Evolutionary conservation across 2,888 invertebrate genomes (phyloP), one percentile per base, ranked within the genome.

Genomic region (Cistogaster globosa): DNA sequence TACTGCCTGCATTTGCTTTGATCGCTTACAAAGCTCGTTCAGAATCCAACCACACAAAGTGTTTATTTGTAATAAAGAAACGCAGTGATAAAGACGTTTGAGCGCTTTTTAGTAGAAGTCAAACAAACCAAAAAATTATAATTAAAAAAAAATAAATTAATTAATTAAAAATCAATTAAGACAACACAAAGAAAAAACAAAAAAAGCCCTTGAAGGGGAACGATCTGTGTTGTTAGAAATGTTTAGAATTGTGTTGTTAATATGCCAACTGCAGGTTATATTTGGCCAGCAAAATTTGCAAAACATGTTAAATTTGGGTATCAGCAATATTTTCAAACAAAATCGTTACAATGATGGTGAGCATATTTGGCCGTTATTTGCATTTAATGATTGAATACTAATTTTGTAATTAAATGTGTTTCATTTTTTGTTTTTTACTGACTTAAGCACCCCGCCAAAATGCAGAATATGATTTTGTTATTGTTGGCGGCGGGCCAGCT

Each of bases 401-500:
- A 72, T 53, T 53, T 9, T 18, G 5, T 57, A 38, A 58, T 68
- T 81, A 45, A 42, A 69, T 65, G 51, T 76, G 16, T 76, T 51
- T 32, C 0, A n/a, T n/a, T n/a, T n/a, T 65, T 65, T 68, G 14
- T 76, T 53, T 62, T n/a, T 63, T 63, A 20, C 48, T n/a, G n/a
- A 97, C 0, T 96, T 96, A 90, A 98, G 98, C 91, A 94, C 97
- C 89, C 94, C 95, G 65, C 88, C 93, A 89, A 87, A 93, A 89
- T 84, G 94, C 94, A 0, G 94, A 94, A 42, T 97, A 97, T 89
- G 97, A 97, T 91, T 97, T 97, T 89, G 96, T 97, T 86, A 93
- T 97, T 60, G 95, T 97, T 14, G 97, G 97, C 6, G 96, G 95
- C 1, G 97, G 97, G 38, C 97, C 97, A 7, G 97, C 97, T 90